A percentile compares a stretch with the other conserved stretches of the same genome.
These are phyloP conservation scores for Sinocyclocheilus anophthalmus DNA, from an alignment of 2,113 vertebrate genomes.

Conservation along the genomic window DNA sequence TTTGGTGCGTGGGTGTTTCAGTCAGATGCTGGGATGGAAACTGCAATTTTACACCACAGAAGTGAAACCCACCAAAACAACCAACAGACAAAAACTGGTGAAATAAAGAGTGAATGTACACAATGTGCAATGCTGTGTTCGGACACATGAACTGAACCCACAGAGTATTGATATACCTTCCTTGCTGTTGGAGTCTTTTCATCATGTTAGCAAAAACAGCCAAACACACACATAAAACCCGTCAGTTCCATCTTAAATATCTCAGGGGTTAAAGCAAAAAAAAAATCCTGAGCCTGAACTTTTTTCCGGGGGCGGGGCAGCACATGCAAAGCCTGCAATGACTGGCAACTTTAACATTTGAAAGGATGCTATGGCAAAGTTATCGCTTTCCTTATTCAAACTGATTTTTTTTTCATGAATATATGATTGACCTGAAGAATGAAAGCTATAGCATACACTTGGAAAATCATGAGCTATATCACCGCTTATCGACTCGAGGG, in stretches of 20 bases:
- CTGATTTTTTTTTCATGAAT: no score
- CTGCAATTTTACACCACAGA: background rate
- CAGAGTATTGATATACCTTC: constrained; percentile 41
- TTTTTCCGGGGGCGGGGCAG: no score
- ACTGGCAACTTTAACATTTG: no score
- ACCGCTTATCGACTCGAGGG: no score
- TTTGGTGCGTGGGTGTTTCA: background rate
- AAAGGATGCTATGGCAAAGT: no score
- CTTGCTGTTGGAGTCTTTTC: constrained; percentile 40
- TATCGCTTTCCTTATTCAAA: no score
- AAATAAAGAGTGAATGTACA: background rate
- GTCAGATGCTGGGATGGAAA: background rate
- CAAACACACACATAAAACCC: background rate
- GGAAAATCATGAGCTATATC: no score
- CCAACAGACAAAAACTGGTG: background rate
- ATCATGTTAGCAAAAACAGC: constrained; percentile 25
- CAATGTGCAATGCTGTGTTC: background rate
- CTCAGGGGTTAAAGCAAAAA: no score
- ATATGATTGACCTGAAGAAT: no score
- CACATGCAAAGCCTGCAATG: no score
- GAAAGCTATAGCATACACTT: no score
- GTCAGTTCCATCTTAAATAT: background rate
- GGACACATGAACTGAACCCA: background rate
- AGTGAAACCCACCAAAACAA: background rate
- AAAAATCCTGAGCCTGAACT: no score